Conservation (phyloP, 2,888 invertebrate species). For the Rugalucina vietnamica region DNA sequence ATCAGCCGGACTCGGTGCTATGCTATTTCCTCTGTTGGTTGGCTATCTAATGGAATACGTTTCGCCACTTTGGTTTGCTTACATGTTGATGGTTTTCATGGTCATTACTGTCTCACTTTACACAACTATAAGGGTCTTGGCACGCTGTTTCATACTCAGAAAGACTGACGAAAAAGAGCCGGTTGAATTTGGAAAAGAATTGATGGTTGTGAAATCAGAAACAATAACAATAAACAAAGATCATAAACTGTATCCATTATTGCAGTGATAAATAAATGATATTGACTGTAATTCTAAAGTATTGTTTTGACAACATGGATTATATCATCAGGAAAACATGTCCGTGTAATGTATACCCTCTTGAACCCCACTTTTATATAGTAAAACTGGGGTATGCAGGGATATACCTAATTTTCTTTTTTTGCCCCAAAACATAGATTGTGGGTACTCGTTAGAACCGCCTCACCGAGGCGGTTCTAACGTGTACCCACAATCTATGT, state of each 20-base stretch:
- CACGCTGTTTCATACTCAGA: neutral
- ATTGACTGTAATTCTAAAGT: neutral
- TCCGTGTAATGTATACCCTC: too few relatives aligned
- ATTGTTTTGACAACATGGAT: neutral
- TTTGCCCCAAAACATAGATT: too few relatives aligned
- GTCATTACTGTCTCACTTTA: neutral
- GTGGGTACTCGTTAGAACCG: too few relatives aligned
- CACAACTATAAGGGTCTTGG: neutral
- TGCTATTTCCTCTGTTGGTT: slow-evolving; percentile 81
- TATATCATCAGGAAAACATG: neutral
- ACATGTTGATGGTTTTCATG: slow-evolving; percentile 42
- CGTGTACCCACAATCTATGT: too few relatives aligned
- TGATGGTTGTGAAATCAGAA: neutral
- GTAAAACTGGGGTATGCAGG: too few relatives aligned
- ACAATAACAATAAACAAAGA: neutral
- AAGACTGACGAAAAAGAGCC: neutral
- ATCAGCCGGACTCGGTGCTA: slow-evolving; percentile 82
- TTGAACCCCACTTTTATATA: too few relatives aligned
- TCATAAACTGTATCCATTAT: neutral
- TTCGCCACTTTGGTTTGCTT: slow-evolving; percentile 65
- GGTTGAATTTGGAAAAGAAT: neutral
- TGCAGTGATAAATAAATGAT: neutral
- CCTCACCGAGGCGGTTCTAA: too few relatives aligned
- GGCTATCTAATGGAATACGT: slow-evolving; percentile 67
- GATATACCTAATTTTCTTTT: too few relatives aligned